Evolutionary conservation across 2,113 vertebrate species (phyloP).

Genomic region (Protomyctophum bolini): DNA sequence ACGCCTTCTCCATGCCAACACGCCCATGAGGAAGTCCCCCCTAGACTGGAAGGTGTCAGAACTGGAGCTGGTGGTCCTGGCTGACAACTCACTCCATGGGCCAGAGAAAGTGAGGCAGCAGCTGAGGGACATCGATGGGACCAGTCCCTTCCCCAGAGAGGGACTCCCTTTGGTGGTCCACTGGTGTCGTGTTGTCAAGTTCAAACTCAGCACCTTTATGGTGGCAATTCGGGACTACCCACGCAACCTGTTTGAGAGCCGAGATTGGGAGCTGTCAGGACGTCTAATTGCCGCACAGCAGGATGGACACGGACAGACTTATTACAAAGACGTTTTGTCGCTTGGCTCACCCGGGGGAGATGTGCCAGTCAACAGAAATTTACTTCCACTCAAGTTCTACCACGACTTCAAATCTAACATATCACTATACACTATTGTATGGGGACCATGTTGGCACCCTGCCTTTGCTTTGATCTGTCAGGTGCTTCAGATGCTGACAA

Average conservation of each 20-base stretch:
- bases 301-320: slow-evolving; percentile 86
- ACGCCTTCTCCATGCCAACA: slow-evolving; percentile 91
- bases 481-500: slow-evolving; percentile 93
- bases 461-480: slow-evolving; percentile 97
- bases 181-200: slow-evolving; percentile 93
- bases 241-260: slow-evolving; percentile 96
- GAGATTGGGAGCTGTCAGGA: slow-evolving; percentile 90
- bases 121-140: slow-evolving; percentile 85
- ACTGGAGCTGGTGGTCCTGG: slow-evolving; percentile 87
- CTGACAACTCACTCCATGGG: slow-evolving; percentile 88
- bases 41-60: slow-evolving; percentile 91
- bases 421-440: slow-evolving; percentile 93
- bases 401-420: slow-evolving; percentile 94
- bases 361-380: slow-evolving; percentile 87
- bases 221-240: slow-evolving; percentile 96
- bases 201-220: slow-evolving; percentile 83
- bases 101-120: slow-evolving; percentile 86
- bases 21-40: slow-evolving; percentile 93
- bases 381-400: slow-evolving; percentile 96
- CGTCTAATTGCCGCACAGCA: slow-evolving; percentile 91
- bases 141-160: slow-evolving; percentile 90
- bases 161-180: slow-evolving; percentile 89
- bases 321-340: slow-evolving; percentile 83
- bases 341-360: slow-evolving; percentile 92
- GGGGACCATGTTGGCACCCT: slow-evolving; percentile 98